Evolutionary conservation across 2,113 vertebrate genomes (phyloP).

Genomic region (Symphodus melops): DNA sequence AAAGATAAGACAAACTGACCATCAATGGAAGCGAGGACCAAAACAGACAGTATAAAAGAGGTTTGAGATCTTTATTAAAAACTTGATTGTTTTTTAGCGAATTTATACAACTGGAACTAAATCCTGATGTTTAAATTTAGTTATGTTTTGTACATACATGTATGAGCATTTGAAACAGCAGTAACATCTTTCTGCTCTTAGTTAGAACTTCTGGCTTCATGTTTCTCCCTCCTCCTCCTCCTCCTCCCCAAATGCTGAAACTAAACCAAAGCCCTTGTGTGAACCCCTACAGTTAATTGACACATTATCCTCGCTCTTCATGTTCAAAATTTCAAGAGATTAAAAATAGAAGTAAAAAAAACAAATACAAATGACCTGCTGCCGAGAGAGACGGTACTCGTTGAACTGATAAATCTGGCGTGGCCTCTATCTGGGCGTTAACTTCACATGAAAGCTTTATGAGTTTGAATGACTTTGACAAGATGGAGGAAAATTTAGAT

Average conservation of each 20-base stretch:
- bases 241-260: not conserved
- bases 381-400: slow-evolving; percentile 41
- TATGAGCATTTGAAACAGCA: no score
- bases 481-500: slow-evolving; percentile 61
- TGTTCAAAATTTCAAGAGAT: slow-evolving; percentile 63
- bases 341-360: slow-evolving; percentile 66
- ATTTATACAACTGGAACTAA: not conserved
- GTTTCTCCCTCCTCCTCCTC: not conserved
- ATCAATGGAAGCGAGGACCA: no score
- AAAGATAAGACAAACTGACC: no score
- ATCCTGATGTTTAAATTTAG: not conserved
- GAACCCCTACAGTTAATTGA: slow-evolving; percentile 40
- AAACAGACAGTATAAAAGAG: no score
- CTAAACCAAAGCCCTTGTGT: slow-evolving; percentile 25
- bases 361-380: slow-evolving; percentile 39
- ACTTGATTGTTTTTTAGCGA: no score
- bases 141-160: no score
- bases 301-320: slow-evolving; percentile 54
- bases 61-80: no score
- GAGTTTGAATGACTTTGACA: slow-evolving; percentile 72
- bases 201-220: slow-evolving; percentile 15
- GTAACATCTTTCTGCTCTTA: not conserved
- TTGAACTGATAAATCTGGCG: slow-evolving; percentile 60
- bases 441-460: slow-evolving; percentile 56
- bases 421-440: slow-evolving; percentile 45